Conservation (phyloP, 2,113 vertebrate genomes). For the Orycteropus afer region DNA sequence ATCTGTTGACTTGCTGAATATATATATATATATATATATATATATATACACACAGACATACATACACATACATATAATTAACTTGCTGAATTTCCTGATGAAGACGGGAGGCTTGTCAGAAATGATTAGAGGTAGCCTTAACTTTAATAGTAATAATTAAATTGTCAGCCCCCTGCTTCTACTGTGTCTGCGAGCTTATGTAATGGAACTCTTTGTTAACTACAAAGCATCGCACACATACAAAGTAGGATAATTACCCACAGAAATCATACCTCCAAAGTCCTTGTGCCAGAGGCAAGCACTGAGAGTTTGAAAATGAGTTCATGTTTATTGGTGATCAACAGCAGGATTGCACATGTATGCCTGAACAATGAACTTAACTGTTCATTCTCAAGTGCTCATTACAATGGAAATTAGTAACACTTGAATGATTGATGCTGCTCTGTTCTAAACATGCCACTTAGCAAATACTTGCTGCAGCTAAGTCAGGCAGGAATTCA, state of each 20-base stretch:
- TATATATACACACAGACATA: too few species aligned
- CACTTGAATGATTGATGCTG: constrained; percentile 61
- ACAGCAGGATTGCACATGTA: constrained; percentile 45
- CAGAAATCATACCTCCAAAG: constrained; percentile 58
- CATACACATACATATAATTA: too few species aligned
- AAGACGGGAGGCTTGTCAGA: constrained; percentile 51
- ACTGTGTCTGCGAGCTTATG: not conserved
- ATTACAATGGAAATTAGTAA: constrained; percentile 73
- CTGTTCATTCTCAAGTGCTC: constrained; percentile 55
- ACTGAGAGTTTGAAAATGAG: constrained; percentile 2
- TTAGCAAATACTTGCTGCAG: constrained; percentile 48
- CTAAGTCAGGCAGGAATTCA: constrained; percentile 62
- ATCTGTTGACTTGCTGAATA: constrained; percentile 1
- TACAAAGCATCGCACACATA: not conserved
- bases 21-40: too few species aligned
- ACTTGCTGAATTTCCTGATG: constrained; percentile 44
- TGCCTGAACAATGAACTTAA: constrained; percentile 55
- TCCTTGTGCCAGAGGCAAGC: constrained; percentile 54
- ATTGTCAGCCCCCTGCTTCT: constrained; percentile 10
- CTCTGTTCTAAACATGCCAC: not conserved
- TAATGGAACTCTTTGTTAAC: constrained; percentile 55
- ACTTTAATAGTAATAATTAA: constrained; percentile 66
- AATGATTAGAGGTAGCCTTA: constrained; percentile 52
- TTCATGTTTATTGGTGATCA: constrained; percentile 43
- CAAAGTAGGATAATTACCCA: constrained; percentile 35